Evolutionary conservation across 2,888 invertebrate species (phyloP), one percentile per base, ranked within the genome.

Genomic region (Heliconius erato): DNA sequence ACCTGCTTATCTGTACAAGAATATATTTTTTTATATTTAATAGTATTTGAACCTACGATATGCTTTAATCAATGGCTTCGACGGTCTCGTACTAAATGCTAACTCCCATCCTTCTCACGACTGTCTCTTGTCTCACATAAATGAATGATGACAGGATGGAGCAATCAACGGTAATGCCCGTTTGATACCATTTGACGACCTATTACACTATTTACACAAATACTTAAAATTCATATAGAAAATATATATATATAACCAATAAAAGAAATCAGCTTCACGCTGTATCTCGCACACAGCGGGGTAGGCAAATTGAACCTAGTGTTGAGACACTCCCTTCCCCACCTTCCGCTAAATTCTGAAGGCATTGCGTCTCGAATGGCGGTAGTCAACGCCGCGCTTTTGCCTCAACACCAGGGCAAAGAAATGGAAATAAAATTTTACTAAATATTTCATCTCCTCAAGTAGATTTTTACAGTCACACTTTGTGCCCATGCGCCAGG

Each of bases 141-240:
- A 78, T 81, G 81, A 81, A 35, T 78, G 77, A 81, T 77, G 78
- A 71, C 78, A 81, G 81, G 81, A 81, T 78, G 81, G 2, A 65
- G 28, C 63, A 72, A 81, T 81, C 44, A 72, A 81, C 49, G 65
- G 81, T 78, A 78, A 72, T 81, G 65, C 44, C 19, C 32, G 65
- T 77, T 59, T 80, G 23, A 76, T 59, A 54, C 23, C 74, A 76
- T 69, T 80, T 49, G 63, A 77, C 71, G 54, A 72, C 63, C 59
- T 65, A 81, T 40, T 71, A 69, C 11, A 76, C 59, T 63, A n/a
- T 76, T 76, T 63, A 54, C 7, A 68, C 6, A 28, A 74, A 74
- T 44, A 74, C 12, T 32, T 14, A 63, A 35, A 23, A 11, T 23
- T 28, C 9, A 32, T 54, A 59, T 23, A 16, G 59, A 54, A 23